Conservation (phyloP, 2,888 invertebrate genomes). For the Eremobia ochroleuca region DNA sequence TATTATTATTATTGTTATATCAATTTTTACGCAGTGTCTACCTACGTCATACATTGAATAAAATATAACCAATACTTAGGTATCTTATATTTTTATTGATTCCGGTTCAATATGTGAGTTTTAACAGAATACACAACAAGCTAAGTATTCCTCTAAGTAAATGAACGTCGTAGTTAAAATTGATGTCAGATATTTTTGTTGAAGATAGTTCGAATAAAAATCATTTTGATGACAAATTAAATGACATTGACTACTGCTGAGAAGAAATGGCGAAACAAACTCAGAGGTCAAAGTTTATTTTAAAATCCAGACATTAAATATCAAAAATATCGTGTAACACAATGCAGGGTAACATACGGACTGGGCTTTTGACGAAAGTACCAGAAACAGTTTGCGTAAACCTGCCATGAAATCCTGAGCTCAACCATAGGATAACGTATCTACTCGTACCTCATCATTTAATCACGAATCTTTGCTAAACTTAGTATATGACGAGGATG, state of each 20-base stretch:
- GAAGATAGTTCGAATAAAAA: neutral
- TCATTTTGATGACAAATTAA: neutral
- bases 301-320: too few relatives aligned
- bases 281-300: too few relatives aligned
- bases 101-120: neutral
- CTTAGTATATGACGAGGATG: neutral
- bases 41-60: neutral
- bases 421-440: neutral
- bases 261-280: neutral
- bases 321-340: neutral
- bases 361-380: neutral
- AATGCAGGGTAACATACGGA: neutral
- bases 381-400: neutral
- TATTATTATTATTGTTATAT: neutral
- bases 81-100: neutral
- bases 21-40: neutral
- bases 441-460: neutral
- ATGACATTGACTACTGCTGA: neutral
- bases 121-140: neutral
- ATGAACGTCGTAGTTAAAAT: neutral
- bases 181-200: neutral
- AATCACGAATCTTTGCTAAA: neutral
- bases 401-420: neutral
- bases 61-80: neutral
- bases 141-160: neutral